Evolutionary conservation across 2,797 vertebrate genomes (phyloP), one percentile per base, ranked within the genome.

Genomic region (Vespertilio murinus): DNA sequence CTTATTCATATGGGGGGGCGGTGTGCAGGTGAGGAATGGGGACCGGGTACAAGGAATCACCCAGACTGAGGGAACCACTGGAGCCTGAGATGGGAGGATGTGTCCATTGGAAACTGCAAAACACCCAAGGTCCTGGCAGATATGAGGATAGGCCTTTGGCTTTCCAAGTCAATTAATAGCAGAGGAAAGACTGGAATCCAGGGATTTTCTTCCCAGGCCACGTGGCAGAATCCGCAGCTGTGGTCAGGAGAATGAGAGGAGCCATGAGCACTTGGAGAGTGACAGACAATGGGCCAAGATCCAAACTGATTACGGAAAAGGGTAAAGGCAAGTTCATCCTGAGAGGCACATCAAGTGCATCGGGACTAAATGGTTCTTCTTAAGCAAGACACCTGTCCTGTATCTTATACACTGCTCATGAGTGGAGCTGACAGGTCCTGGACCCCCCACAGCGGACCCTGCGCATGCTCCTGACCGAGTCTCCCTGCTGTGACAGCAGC

Each of bases 261-360:
- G 45, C 82, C 54, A 35, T 17, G 22, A 94, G 69, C 0, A 0
- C 40, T 23, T 20, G 56, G 64, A 95, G 52, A 88, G 45, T 45
- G 87, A 79, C 89, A 84, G 87, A 79, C 89, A 84, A 49, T n/a
- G 45, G 64, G 20, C 69, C 33, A 23, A 90, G 90, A 93, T 71
- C 45, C 17, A 52, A 25, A 49, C 25, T 14, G 67, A 94, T 78
- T 59, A 23, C 38, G 47, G 30, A 3, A 25, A 70, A 71, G 35
- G 22, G 18, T 83, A 52, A 47, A 0, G 25, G 45, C 42, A 83
- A 82, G 54, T 83, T 93, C 35, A 33, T 47, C 30, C 45, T 64
- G 65, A 78, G 82, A 91, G 69, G 79, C 71, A 38, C 40, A 17
- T 74, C 54, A 23, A 8, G 35, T 69, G 61, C 69, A n/a, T 59